Conservation (phyloP, 2,113 vertebrate species). For the Suncus etruscus region DNA sequence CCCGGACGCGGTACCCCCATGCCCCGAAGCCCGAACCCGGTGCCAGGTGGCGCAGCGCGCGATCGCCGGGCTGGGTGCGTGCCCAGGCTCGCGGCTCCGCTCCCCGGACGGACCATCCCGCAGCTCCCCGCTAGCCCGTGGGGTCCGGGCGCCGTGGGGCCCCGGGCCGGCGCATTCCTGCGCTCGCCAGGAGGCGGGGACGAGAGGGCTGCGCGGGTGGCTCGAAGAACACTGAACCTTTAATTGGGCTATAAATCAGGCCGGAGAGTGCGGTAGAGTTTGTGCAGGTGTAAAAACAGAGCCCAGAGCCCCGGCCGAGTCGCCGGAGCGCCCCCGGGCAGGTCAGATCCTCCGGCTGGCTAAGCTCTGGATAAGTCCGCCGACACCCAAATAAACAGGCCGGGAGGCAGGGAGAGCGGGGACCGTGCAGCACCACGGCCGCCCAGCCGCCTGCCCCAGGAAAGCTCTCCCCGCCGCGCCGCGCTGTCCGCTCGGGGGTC, state of each 20-base stretch:
- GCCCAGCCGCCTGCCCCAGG: too few relatives aligned
- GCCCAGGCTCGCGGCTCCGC: not conserved
- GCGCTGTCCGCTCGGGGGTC: too few relatives aligned
- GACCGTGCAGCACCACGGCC: not conserved
- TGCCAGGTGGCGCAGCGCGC: too few relatives aligned
- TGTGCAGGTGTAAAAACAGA: slow-evolving; percentile 89
- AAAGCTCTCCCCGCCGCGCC: too few relatives aligned
- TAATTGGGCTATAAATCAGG: slow-evolving; percentile 87
- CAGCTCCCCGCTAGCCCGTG: not conserved
- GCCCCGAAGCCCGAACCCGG: too few relatives aligned
- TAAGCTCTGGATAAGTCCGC: slow-evolving; percentile 75
- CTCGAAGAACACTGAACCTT: slow-evolving; percentile 75
- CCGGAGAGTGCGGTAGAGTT: slow-evolving; percentile 63
- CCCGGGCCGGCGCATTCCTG: slow-evolving; percentile 35
- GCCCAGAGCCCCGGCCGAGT: slow-evolving; percentile 59
- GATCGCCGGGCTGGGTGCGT: not conserved
- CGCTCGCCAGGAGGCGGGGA: not conserved
- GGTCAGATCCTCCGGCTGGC: slow-evolving; percentile 70
- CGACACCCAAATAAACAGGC: slow-evolving; percentile 74
- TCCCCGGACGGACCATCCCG: not conserved
- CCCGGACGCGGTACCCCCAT: too few relatives aligned
- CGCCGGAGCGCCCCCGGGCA: slow-evolving; percentile 61
- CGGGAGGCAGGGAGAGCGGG: slow-evolving; percentile 27
- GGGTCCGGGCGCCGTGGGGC: not conserved
- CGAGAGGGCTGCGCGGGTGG: slow-evolving; percentile 72